Base-by-base conservation (phyloP, 2,888 invertebrate species). In the Notocelia uddmanniana region DNA sequence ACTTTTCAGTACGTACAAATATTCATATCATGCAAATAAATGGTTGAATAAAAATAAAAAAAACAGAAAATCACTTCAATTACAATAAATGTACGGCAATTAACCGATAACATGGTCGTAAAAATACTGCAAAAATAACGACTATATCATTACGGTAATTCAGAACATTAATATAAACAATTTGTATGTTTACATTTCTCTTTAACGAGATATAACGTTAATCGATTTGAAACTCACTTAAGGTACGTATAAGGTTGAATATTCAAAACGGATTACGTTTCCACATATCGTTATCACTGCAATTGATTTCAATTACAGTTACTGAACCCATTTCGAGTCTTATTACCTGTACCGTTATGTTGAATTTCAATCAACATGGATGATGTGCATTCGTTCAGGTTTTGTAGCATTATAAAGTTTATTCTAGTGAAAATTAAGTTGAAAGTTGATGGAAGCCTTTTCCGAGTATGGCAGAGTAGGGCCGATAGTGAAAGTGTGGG, bases 401-500 rank as follows among this genome's bases (percentile, higher is more conserved):
- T 8, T 15, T 41, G 23, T 0, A 19, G 26, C 6, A 31, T 31
- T 63, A 19, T 34, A 1, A 63, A 50, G 15, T 50, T 63, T 52
- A 63, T n/a, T 1, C 0, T 11, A 19, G 9, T 37, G 10, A 1
- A 3, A 54, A 54, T 37, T 37, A 64, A 11, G 37, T 64, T 50
- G 37, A 54, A 50, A 3, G 11, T 50, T 19, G 50, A 11, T 10
- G 11, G 3, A 50, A 50, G 2, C 3, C 11, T 19, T 2, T 19
- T 18, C 8, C 11, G 18, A 11, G 18, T 50, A 73, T 80, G 79
- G 77, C 83, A 81, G 82, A 87, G 84, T 85, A 82, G 79, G 70
- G 34, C 55, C 69, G 79, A 83, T 79, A 87, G 88, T 87, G 88
- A 89, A 88, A 89, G 88, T 83, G 64, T 77, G 79, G 74, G 78